Base-by-base conservation (phyloP, 2,888 invertebrate genomes). In the Dicyrtomina minuta region DNA sequence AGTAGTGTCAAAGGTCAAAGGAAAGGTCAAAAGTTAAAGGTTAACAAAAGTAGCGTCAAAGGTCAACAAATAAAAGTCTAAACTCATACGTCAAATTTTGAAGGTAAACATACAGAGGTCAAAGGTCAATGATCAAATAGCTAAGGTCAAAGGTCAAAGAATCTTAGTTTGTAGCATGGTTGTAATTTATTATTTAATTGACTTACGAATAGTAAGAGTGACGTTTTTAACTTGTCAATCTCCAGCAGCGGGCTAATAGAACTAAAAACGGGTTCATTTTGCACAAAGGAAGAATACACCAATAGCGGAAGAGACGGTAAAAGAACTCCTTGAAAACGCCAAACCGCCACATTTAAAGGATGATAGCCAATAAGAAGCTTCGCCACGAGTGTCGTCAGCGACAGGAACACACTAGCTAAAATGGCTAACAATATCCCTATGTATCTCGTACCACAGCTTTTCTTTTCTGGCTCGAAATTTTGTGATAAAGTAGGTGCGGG, bases 251-350 rank as follows among this genome's bases (percentile, higher is more conserved):
- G 71, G n/a, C 46, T 44, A 22, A 72, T 70, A 1, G 71, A 62
- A 12, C 65, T 61, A 51, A 74, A 70, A 8, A 73, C 71, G 17
- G 67, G 22, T 49, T 72, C 72, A 27, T 73, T 53, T 20, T 53
- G 59, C 13, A 58, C 70, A 58, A 65, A 43, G 17, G 65, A 56
- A 22, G 64, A 70, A 22, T 70, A 73, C 0, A 75, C n/a, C 1
- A 70, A 64, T 17, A 75, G 58, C 0, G 71, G 68, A 2, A 75
- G 20, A 1, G 74, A 65, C 4, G 75, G 76, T 10, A 73, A 26
- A n/a, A 76, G 64, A 8, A 75, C 71, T 8, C 76, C 76, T 55
- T 75, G 74, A 39, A 75, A 75, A 61, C 75, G 70, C 73, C 74
- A 76, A 15, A 75, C 68, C 10, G 69, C 68, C 10, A 74, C 64